Percentiles rank a stretch among this genome's conserved stretches.
These are phyloP conservation scores for Perognathus longimembris DNA, from an alignment of 2,113 vertebrate species.

Conservation along the genomic window DNA sequence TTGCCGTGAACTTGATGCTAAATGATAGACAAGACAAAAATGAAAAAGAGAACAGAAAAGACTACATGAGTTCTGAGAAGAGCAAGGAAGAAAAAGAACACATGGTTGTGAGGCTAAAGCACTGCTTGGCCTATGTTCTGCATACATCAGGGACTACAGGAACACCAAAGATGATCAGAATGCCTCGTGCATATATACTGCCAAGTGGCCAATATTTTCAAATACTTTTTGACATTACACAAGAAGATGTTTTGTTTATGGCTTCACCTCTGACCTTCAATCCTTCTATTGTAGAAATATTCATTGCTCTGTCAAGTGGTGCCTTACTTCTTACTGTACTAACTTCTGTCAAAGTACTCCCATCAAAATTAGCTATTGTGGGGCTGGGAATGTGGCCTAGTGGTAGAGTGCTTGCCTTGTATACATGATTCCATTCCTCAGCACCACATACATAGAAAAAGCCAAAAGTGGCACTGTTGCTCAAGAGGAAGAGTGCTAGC, in stretches of 20 bases:
- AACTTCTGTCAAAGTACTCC: slow-evolving; percentile 90
- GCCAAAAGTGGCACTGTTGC: too few species aligned
- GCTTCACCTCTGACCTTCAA: slow-evolving; percentile 97
- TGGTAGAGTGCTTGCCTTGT: too few species aligned
- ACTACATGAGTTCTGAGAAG: neutral
- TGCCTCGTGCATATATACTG: slow-evolving; percentile 95
- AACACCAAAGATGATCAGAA: slow-evolving; percentile 93
- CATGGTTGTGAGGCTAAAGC: slow-evolving; percentile 56
- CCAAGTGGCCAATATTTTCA: slow-evolving; percentile 95
- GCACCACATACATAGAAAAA: too few species aligned
- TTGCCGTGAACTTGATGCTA: slow-evolving; percentile 49
- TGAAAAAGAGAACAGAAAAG: slow-evolving; percentile 14
- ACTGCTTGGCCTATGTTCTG: slow-evolving; percentile 91
- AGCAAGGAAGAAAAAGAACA: neutral
- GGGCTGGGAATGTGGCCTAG: too few species aligned
- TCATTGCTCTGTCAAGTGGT: slow-evolving; percentile 92
- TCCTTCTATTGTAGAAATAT: slow-evolving; percentile 96
- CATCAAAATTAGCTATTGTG: slow-evolving; percentile 87
- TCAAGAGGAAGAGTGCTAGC: too few species aligned
- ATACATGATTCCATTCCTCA: too few species aligned
- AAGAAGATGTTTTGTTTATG: slow-evolving; percentile 92
- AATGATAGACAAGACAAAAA: slow-evolving; percentile 58
- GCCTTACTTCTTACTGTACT: slow-evolving; percentile 94
- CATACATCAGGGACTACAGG: slow-evolving; percentile 98
- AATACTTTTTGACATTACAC: slow-evolving; percentile 90